Conservation (phyloP, 1,140 invertebrate species). For the Mesaphorura yosii region DNA sequence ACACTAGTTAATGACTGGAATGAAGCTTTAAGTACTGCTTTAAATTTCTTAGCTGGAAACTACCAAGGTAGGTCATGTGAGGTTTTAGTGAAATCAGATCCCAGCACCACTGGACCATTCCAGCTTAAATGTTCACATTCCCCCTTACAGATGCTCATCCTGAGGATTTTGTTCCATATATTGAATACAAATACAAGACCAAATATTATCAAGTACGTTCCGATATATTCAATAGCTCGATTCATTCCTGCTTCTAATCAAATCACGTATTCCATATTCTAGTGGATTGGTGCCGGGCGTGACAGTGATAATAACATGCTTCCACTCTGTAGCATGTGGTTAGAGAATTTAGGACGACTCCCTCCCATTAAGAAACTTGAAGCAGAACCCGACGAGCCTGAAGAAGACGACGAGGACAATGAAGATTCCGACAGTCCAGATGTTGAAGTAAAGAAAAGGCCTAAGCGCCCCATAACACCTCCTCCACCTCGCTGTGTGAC, state of each 20-base stretch:
- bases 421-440: constrained; percentile 33
- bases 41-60: constrained; percentile 79
- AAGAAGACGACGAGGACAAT: constrained; percentile 34
- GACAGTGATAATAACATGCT: constrained; percentile 71
- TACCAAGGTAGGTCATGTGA: constrained; percentile 44
- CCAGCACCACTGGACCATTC: background rate
- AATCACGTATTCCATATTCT: background rate
- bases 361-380: constrained; percentile 32
- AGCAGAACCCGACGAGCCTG: constrained; percentile 30
- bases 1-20: constrained; percentile 60
- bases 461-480: constrained; percentile 36
- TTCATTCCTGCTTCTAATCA: too few relatives aligned
- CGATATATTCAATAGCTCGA: background rate
- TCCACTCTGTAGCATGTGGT: constrained; percentile 62
- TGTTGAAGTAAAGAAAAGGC: constrained; percentile 26
- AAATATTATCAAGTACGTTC: constrained; percentile 33
- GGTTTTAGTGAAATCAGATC: background rate
- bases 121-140: background rate
- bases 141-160: constrained; percentile 50
- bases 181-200: constrained; percentile 67
- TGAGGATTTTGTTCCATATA: constrained; percentile 81
- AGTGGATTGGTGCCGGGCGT: constrained; percentile 90
- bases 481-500: constrained; percentile 54
- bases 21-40: constrained; percentile 59
- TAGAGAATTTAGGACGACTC: constrained; percentile 46